Evolutionary conservation across 2,888 invertebrate species (phyloP), one percentile per base, ranked within the genome.

Genomic region (Amphipoea lucens): DNA sequence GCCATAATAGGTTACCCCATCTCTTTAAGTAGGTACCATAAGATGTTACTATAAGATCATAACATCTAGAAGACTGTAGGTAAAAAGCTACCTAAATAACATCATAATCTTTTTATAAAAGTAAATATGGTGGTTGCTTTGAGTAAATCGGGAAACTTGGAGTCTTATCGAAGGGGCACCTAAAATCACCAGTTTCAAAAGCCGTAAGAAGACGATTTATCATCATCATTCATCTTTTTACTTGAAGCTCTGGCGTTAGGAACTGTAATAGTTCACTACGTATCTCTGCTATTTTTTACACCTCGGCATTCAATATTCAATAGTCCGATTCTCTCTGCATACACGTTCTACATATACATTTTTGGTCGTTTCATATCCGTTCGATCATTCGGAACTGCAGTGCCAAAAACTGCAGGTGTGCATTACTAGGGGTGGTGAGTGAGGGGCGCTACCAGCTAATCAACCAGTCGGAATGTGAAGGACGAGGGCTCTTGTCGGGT

Each of bases 391-490:
- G 83, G 78, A 83, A 83, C 66, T 82, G 80, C 82, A 78, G 85
- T 89, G 91, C 90, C 91, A 91, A 92, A 93, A 92, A 91, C 85
- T 92, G 91, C 92, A 89, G 93, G 92, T 94, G 92, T 86, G 85
- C 87, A 88, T 89, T 89, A 87, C 88, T 82, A 86, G 82, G 85
- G 88, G 84, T 74, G 84, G 79, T 74, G 76, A 81, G 79, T 76
- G 86, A 87, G 88, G 90, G 86, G 86, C 80, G 78, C 82, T 82
- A 81, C 79, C 79, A 90, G 90, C 92, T 94, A 94, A 94, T 94
- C 93, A 93, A 93, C 93, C 92, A 90, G 90, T 81, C 84, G 93
- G 92, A 92, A 94, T 91, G 92, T 89, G 90, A 89, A 91, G 90
- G 87, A 90, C 90, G 89, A 91, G 91, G 86, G 90, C 90, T 82